Conservation (phyloP, 2,797 vertebrate genomes). For the Pangasius larnaudii region DNA sequence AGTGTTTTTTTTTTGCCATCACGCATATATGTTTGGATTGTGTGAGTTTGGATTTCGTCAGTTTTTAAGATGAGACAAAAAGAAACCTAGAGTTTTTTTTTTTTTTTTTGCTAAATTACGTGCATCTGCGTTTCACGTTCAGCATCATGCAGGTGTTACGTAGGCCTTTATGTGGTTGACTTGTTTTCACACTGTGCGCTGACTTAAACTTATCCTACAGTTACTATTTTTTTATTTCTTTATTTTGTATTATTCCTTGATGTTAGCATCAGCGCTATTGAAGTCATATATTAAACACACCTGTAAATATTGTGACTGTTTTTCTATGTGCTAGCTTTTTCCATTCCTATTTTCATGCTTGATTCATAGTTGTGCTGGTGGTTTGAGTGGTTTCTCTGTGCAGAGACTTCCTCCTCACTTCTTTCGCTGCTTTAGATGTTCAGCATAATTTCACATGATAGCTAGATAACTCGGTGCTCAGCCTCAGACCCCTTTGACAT, state of each 20-base stretch:
- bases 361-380: constrained; percentile 18
- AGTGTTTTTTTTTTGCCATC: neutral
- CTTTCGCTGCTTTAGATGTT: neutral
- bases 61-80: neutral
- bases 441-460: constrained; percentile 27
- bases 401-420: neutral
- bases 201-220: constrained; percentile 17
- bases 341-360: neutral
- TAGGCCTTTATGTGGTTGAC: constrained; percentile 24
- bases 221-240: too few relatives aligned
- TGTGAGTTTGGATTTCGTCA: neutral
- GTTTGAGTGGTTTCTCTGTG: constrained; percentile 20
- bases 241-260: neutral
- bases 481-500: neutral
- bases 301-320: neutral
- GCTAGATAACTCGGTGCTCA: neutral
- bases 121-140: neutral
- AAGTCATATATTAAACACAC: constrained; percentile 5
- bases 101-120: neutral
- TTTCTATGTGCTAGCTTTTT: neutral
- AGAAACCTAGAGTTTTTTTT: neutral
- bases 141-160: neutral
- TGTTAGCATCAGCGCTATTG: neutral
- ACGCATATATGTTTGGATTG: neutral
- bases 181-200: constrained; percentile 24